A percentile compares a stretch with the other conserved stretches of the same genome.
Evolutionary conservation across 2,113 vertebrate species (phyloP).

Genomic region (Nipponia nippon): DNA sequence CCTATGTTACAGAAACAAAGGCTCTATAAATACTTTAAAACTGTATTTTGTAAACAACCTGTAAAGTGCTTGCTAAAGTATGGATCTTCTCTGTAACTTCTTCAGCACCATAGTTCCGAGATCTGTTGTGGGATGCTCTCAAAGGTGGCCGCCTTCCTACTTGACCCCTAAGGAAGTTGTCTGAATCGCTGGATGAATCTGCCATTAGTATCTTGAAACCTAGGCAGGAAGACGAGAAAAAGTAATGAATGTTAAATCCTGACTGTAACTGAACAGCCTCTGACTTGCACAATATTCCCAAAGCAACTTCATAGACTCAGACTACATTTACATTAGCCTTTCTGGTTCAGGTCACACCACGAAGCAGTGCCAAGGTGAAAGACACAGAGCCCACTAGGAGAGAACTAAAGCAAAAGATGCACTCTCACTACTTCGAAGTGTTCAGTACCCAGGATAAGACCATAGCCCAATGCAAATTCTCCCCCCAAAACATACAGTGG

Average conservation of each 20-base stretch:
- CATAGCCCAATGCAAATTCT: not conserved
- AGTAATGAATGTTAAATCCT: not conserved
- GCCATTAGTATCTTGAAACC: slow-evolving; percentile 75
- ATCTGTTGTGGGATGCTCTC: slow-evolving; percentile 55
- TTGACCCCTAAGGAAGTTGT: slow-evolving; percentile 62
- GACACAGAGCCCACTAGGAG: not conserved
- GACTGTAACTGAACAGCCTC: not conserved
- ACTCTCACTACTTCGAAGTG: not conserved
- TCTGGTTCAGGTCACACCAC: not conserved
- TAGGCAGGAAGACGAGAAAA: slow-evolving; percentile 1
- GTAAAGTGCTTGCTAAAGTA: slow-evolving; percentile 86
- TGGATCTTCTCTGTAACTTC: slow-evolving; percentile 87
- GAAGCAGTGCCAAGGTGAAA: not conserved
- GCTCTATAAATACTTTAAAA: not conserved
- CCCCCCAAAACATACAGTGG: not conserved
- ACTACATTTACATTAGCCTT: not conserved
- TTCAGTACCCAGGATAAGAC: not conserved
- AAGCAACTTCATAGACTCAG: not conserved
- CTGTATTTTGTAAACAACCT: slow-evolving; percentile 70
- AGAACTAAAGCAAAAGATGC: not conserved
- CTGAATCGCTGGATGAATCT: slow-evolving; percentile 87
- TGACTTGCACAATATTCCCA: not conserved
- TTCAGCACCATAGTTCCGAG: slow-evolving; percentile 32
- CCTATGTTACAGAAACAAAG: not conserved
- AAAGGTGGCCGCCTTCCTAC: slow-evolving; percentile 57